These are phyloP conservation scores for Riptortus pedestris DNA, from an alignment of 1,140 invertebrate species.

Conservation along the genomic window DNA sequence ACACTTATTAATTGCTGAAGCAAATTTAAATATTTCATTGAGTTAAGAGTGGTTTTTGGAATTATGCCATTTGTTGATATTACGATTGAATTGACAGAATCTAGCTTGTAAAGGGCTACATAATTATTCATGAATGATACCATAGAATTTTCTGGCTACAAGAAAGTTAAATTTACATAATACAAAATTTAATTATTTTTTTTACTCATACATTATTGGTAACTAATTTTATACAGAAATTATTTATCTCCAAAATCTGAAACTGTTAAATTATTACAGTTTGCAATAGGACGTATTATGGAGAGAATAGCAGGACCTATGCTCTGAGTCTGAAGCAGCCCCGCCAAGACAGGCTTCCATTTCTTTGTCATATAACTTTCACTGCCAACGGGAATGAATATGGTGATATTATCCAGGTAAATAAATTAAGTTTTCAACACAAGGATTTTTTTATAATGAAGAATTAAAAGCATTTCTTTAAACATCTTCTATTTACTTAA, in stretches of 20 bases:
- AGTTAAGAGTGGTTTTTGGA: too few relatives aligned
- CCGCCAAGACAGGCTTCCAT: conserved; percentile 56
- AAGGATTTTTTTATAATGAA: background rate
- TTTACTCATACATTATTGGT: too few relatives aligned
- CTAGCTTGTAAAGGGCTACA: too few relatives aligned
- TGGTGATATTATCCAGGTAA: conserved; percentile 72
- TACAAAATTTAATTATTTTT: background rate
- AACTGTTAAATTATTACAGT: conserved; percentile 42
- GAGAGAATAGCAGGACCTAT: conserved; percentile 72
- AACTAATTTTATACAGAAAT: background rate
- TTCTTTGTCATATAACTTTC: conserved; percentile 79
- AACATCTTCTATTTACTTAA: too few relatives aligned
- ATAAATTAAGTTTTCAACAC: too few relatives aligned
- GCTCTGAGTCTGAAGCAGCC: conserved; percentile 56
- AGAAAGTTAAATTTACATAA: background rate
- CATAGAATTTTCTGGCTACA: too few relatives aligned
- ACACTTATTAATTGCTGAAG: too few relatives aligned
- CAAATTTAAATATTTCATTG: too few relatives aligned
- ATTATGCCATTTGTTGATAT: background rate
- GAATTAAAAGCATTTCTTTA: too few relatives aligned
- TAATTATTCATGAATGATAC: too few relatives aligned
- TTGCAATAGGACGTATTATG: conserved; percentile 80
- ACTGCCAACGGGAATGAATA: conserved; percentile 73
- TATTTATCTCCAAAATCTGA: background rate
- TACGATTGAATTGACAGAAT: too few relatives aligned